phyloP scores from a whole-genome alignment of 2,113 vertebrate species.

The Capra hircus region DNA sequence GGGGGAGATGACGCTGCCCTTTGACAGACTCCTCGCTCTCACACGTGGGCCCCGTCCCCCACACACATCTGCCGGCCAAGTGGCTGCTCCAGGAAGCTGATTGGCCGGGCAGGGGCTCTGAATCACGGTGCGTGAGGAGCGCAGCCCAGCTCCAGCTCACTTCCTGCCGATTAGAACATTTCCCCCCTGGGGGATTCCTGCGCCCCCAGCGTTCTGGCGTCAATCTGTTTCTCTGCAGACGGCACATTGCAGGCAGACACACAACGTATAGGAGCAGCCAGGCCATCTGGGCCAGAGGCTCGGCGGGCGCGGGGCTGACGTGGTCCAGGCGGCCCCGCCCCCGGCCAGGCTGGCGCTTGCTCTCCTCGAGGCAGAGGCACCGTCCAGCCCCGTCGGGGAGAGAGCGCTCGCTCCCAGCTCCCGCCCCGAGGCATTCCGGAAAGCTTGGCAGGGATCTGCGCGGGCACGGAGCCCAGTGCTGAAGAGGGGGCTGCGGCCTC shows the following conservation, averaged over 20 bases:
- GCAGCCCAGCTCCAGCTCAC: neutral
- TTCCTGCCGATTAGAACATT: constrained; percentile 24
- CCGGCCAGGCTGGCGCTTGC: neutral
- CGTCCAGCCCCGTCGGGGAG: neutral
- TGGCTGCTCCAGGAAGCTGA: neutral
- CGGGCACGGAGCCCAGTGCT: accelerated
- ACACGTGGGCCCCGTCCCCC: neutral
- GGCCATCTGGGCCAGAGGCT: neutral
- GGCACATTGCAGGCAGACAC: neutral
- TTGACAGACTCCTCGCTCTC: neutral
- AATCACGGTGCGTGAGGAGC: neutral
- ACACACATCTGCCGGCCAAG: neutral
- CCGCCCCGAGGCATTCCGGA: neutral
- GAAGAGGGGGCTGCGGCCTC: neutral
- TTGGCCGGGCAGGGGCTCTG: neutral
- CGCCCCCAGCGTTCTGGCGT: neutral
- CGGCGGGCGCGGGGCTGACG: neutral
- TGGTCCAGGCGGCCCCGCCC: neutral
- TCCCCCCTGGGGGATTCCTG: neutral
- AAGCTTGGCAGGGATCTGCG: accelerated
- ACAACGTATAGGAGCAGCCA: neutral
- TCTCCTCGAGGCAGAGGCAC: accelerated
- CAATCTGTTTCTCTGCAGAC: neutral
- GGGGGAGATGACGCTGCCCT: neutral
- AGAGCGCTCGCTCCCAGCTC: neutral